Evolutionary conservation across 2,797 vertebrate species (phyloP), one percentile per base, ranked within the genome.

Genomic region (Prionace glauca): DNA sequence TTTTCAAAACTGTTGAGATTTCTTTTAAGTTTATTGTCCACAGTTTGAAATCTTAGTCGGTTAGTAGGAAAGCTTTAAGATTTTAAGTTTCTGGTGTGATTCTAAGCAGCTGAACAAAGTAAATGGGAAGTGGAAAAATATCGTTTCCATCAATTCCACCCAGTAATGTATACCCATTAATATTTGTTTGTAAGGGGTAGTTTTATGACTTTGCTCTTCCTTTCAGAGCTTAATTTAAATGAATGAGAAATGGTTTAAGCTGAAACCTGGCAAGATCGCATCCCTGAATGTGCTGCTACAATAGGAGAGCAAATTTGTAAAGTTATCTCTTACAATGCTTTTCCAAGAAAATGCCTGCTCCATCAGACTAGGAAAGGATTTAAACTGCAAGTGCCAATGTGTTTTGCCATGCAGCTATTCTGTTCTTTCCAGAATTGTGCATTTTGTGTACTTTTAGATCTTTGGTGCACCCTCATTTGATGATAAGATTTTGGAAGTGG

Each of bases 391-490:
- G 32, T n/a, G 16, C 88, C 62, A 14, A 62, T 65, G 32, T 67
- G n/a, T 67, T 67, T n/a, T 20, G 20, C n/a, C 62, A 92, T 36
- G 60, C 62, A 67, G 60, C 60, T 36, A n/a, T 67, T 91, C 62
- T 18, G 60, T 67, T 60, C 16, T 67, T 91, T 65, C 62, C 93
- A 74, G 71, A 95, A 12, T 95, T 77, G 26, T 95, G 45, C 56
- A 74, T 77, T 96, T 95, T 74, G n/a, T 96, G 97, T 96, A 95
- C 79, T 96, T 96, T 60, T 96, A 99, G 99, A 99, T 99, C 97
- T 99, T 99, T 97, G 98, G 99, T 56, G 99, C 99, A 0, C 99
- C 99, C 0, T 99, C 99, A 0, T 99, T 99, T 1, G 99, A 99
- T 96, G 99, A 99, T 97, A 99, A 99, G 97, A 99, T 99, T 97